Evolutionary conservation across 2,888 invertebrate species (phyloP), one percentile per base, ranked within the genome.

Genomic region (Drosophila greeni): DNA sequence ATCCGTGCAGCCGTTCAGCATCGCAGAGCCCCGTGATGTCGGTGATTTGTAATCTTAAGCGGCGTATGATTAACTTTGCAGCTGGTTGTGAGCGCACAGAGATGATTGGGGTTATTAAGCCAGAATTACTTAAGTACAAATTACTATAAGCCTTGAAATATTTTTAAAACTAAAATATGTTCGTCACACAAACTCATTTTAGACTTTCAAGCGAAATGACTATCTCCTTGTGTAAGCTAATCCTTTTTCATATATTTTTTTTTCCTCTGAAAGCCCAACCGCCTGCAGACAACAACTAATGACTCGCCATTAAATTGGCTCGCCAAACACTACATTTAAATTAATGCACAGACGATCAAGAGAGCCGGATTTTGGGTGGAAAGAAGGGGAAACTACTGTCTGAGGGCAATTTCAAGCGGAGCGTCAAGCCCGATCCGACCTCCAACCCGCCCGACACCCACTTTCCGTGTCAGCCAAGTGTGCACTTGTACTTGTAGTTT

Each of bases 11-110:
- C 60, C 59, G 48, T 37, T 18, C 54, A n/a, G 20, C 43, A 26
- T 23, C n/a, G 39, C 42, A 33, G n/a, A 40, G 51, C 42, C 59
- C 40, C 67, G 67, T 73, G 73, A 81, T 83, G 81, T 70, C 71
- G 83, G 79, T 81, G 81, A 81, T 81, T 81, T 81, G 81, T 83
- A 75, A 76, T 81, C 72, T 83, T 75, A 83, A 81, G 75, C 73
- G 73, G 79, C 79, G 75, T 76, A 78, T 78, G 81, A 81, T 83
- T 81, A 83, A 81, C 83, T 81, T 76, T 75, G 64, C 54, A 8
- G 20, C 64, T 51, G 57, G 4, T 42, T 24, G 57, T 36, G 23
- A 36, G n/a, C 20, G 18, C 23, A 55, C 16, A 18, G 40, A 23
- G 36, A 39, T 47, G 26, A 47, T 47, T 31, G 45, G 9, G 14